Evolutionary conservation across 2,888 invertebrate species (phyloP).

Genomic region (Philopedon plagiatum): DNA sequence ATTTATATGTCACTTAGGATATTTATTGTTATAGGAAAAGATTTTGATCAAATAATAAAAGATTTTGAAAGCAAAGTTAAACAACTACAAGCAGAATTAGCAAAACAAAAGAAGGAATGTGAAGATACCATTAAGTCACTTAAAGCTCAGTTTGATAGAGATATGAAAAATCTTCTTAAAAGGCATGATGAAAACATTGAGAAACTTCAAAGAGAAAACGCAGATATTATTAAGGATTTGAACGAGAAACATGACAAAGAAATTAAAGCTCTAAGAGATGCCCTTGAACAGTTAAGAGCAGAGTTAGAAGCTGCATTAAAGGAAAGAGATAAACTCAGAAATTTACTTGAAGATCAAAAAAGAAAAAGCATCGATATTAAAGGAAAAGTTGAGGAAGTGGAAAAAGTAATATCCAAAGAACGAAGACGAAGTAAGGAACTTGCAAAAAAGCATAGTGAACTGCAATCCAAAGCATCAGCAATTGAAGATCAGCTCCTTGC

Average conservation of each 20-base stretch:
- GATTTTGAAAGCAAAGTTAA: conserved; percentile 44
- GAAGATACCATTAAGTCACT: conserved; percentile 63
- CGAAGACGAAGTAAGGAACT: conserved; percentile 56
- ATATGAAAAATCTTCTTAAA: conserved; percentile 71
- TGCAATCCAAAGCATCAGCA: conserved; percentile 30
- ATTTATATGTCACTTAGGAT: too few relatives aligned
- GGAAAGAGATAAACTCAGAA: conserved; percentile 52
- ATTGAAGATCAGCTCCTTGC: conserved; percentile 42
- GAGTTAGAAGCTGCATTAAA: conserved; percentile 41
- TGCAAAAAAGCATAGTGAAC: conserved; percentile 49
- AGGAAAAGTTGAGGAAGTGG: conserved; percentile 56
- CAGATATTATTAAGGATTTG: conserved; percentile 70
- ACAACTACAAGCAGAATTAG: conserved; percentile 51
- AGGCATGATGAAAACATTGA: conserved; percentile 73
- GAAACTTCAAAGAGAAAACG: conserved; percentile 72
- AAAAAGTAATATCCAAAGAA: conserved; percentile 56
- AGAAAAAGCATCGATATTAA: conserved; percentile 56
- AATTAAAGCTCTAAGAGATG: conserved; percentile 59
- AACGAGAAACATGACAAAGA: conserved; percentile 71
- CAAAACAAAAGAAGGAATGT: conserved; percentile 61
- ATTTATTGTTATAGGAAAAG: neutral
- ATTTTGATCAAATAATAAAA: neutral
- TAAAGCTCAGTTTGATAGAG: conserved; percentile 72
- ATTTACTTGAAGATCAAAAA: conserved; percentile 54
- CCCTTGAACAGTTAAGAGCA: conserved; percentile 40